Evolutionary conservation across 2,113 vertebrate species (phyloP).

Genomic region (Connochaetes taurinus): DNA sequence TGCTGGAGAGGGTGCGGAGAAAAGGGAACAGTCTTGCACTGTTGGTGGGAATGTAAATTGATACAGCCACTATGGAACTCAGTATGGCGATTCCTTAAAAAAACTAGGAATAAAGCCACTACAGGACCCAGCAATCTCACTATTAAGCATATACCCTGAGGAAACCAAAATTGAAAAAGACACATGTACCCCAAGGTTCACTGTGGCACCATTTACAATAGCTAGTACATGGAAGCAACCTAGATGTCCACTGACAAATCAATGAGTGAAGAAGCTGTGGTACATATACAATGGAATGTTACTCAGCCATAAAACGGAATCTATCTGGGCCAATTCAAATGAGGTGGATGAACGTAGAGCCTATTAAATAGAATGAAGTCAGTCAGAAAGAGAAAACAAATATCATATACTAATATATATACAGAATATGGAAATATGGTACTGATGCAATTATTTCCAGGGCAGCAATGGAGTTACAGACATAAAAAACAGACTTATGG

Average conservation of each 20-base stretch:
- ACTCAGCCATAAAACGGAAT: neutral
- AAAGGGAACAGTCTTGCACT: neutral
- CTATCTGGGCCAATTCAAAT: neutral
- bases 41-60: neutral
- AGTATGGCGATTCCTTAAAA: neutral
- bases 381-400: neutral
- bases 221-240: neutral
- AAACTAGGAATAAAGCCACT: neutral
- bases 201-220: neutral
- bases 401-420: neutral
- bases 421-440: neutral
- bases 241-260: neutral
- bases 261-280: neutral
- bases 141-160: neutral
- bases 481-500: neutral
- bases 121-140: neutral
- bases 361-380: neutral
- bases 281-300: neutral
- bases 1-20: neutral
- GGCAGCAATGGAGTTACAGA: neutral
- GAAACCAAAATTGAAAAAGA: neutral
- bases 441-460: neutral
- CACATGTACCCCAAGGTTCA: neutral
- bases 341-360: neutral
- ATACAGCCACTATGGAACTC: neutral